Conservation (phyloP, 1,140 invertebrate species). For the Aphidius gifuensis region DNA sequence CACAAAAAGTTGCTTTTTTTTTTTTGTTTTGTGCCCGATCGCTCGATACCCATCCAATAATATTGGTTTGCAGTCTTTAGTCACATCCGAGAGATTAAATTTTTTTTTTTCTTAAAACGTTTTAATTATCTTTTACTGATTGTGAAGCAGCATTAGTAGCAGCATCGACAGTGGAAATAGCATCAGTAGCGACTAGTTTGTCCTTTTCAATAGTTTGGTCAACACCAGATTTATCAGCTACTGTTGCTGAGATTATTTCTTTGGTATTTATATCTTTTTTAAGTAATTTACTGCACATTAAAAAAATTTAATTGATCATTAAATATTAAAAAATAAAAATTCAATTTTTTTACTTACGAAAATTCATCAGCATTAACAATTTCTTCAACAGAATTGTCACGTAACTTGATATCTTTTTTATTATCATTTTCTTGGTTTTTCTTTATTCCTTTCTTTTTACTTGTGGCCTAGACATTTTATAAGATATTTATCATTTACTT, state of each 20-base stretch:
- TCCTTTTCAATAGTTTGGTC: conserved; percentile 40
- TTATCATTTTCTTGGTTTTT: conserved; percentile 50
- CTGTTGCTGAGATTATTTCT: conserved; percentile 35
- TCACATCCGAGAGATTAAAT: conserved; percentile 41
- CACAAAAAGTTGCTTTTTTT: conserved; percentile 6
- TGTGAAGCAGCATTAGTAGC: conserved; percentile 30
- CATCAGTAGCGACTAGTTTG: conserved; percentile 39
- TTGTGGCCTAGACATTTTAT: conserved; percentile 37
- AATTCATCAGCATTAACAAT: conserved; percentile 36
- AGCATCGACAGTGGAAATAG: conserved; percentile 32
- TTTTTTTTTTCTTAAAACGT: conserved; percentile 24
- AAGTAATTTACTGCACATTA: conserved; percentile 36
- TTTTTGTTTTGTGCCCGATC: conserved; percentile 24
- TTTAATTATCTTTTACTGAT: conserved; percentile 20
- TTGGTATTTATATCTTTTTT: conserved; percentile 36
- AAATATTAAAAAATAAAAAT: neutral
- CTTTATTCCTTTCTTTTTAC: conserved; percentile 48
- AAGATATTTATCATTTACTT: too few species aligned
- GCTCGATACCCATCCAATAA: conserved; percentile 38
- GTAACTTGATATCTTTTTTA: conserved; percentile 35
- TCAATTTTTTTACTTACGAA: conserved; percentile 34
- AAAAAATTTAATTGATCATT: conserved; percentile 9
- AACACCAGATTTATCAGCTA: conserved; percentile 41
- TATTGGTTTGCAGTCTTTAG: conserved; percentile 47
- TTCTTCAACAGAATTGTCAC: conserved; percentile 42